phyloP scores from a whole-genome alignment of 2,888 invertebrate genomes.

The Apoda limacodes region DNA sequence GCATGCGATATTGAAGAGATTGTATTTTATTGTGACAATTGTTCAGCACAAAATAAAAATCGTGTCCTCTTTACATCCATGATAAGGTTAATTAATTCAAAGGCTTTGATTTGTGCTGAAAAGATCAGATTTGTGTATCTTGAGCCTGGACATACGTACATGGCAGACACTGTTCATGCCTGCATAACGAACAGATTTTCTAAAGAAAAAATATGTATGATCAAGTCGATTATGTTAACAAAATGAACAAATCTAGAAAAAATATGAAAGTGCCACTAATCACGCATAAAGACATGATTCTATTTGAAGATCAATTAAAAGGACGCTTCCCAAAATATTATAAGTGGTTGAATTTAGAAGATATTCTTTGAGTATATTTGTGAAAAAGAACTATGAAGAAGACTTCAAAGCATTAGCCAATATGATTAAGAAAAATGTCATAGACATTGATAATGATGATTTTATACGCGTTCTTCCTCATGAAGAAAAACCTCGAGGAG shows the following conservation, averaged over 20 bases:
- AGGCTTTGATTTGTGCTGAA: slow-evolving; percentile 5
- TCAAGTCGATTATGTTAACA: slow-evolving; percentile 4
- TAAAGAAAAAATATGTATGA: slow-evolving; percentile 8
- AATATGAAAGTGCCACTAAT: slow-evolving; percentile 7
- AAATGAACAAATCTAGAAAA: slow-evolving; percentile 6
- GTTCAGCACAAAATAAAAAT: slow-evolving; percentile 10
- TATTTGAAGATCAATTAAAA: slow-evolving; percentile 8
- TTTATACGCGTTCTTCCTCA: too few relatives aligned
- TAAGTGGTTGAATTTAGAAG: too few relatives aligned
- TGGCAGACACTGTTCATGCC: slow-evolving; percentile 8
- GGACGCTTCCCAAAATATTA: too few relatives aligned
- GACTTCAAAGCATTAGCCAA: too few relatives aligned
- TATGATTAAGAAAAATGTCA: too few relatives aligned
- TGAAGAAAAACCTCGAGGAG: too few relatives aligned
- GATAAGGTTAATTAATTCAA: slow-evolving; percentile 10
- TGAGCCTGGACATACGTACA: slow-evolving; percentile 11
- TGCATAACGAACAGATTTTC: slow-evolving; percentile 8
- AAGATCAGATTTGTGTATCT: slow-evolving; percentile 5
- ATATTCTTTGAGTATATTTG: too few relatives aligned
- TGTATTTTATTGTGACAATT: slow-evolving; percentile 11
- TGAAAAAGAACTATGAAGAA: too few relatives aligned
- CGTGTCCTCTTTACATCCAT: slow-evolving; percentile 10
- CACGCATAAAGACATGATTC: slow-evolving; percentile 10
- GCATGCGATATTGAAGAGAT: slow-evolving; percentile 6
- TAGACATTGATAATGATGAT: too few relatives aligned